Base-by-base conservation (phyloP, 2,888 invertebrate species). In the Scotopteryx bipunctaria region DNA sequence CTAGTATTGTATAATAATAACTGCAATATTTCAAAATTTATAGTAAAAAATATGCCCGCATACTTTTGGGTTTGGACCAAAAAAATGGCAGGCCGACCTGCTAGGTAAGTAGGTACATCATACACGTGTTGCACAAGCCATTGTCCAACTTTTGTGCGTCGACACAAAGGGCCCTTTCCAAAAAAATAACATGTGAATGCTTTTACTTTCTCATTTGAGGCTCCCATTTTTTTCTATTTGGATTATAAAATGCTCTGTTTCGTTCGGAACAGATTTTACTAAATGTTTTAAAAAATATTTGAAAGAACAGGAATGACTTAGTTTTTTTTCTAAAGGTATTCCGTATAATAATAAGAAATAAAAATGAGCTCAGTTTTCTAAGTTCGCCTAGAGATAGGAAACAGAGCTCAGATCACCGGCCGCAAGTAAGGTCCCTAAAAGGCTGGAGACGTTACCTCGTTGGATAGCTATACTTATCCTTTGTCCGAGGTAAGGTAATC, bases 151-250 rank as follows among this genome's bases (percentile, higher is more conserved):
- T 73, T 75, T 77, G 73, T 79, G 58, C 53, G 53, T 58, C 58
- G 47, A 67, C 54, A 78, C 72, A 78, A 79, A 78, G 68, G 68
- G 45, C 57, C 52, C 64, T 69, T 64, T 76, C 41, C 33, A 46
- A 72, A 64, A 78, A 81, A 81, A 80, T 65, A 73, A 79, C 77
- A 77, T 62, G 67, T 76, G 77, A 81, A 80, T 70, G 80, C 77
- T 86, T 76, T 86, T 83, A 86, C 87, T 88, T 89, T 86, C 85
- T 76, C 59, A 63, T 49, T 52, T 6, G 36, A 15, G 13, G 14
- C 19, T 3, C 11, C 14, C n/a, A 13, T 15, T 47, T 53, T 43
- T 53, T 40, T 23, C 5, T 13, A 17, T 17, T 33, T 25, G 17
- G 41, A 41, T 35, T 41, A 48, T 48, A 32, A 32, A 50, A n/a